These are phyloP conservation scores for Tridacna gigas DNA, from an alignment of 2,888 invertebrate genomes.

Conservation along the genomic window DNA sequence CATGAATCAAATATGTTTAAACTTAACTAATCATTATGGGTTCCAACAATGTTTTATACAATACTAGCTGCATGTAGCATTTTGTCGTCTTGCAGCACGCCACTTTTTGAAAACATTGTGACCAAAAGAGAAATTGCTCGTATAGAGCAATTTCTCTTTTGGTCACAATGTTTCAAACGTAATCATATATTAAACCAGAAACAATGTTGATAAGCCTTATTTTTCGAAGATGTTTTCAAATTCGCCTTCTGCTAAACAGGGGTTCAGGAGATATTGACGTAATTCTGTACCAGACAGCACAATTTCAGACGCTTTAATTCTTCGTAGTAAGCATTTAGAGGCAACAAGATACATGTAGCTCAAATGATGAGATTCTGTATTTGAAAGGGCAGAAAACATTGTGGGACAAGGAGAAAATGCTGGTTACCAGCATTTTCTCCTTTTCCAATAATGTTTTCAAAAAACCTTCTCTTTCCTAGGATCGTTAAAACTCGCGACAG, in stretches of 20 bases:
- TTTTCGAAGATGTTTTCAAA: no score
- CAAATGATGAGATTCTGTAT: neutral
- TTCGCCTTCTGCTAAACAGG: neutral
- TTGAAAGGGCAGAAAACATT: neutral
- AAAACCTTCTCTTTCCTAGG: neutral
- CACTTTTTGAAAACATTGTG: no score
- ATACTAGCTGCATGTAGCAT: no score
- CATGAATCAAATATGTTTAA: no score
- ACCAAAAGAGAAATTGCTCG: no score
- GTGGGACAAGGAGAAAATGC: neutral
- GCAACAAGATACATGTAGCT: neutral
- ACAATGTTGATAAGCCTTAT: no score
- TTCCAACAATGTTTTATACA: no score
- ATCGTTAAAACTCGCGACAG: neutral
- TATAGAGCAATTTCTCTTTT: no score
- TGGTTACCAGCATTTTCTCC: neutral
- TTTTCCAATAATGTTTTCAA: neutral
- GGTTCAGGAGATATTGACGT: neutral
- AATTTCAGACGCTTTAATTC: neutral
- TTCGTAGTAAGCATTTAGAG: neutral
- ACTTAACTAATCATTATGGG: no score
- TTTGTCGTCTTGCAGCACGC: no score
- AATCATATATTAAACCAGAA: no score
- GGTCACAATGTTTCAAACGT: no score
- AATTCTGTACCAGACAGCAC: neutral